Base-by-base conservation (phyloP, 2,113 vertebrate species). In the Pantherophis guttatus region DNA sequence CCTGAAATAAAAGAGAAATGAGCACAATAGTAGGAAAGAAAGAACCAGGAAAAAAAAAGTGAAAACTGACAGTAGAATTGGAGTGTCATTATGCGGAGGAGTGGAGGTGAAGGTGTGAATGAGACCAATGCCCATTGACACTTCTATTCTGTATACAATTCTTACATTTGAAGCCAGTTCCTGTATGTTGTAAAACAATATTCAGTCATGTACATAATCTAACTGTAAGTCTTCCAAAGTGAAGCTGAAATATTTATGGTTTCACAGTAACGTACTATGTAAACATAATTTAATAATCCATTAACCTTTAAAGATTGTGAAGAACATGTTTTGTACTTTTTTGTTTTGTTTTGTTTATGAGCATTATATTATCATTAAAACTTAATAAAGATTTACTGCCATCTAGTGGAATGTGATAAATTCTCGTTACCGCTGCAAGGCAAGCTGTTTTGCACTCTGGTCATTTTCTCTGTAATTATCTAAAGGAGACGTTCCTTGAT, bases 381-480 rank as follows among this genome's bases (percentile, higher is more conserved):
- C 95, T 90, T 92, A 93, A 85, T 95, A 96, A 96, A 94, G 95
- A 26, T 91, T 93, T 97, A 96, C 96, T 97, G 97, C 97, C 97
- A 98, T 96, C 98, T 97, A 95, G 97, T 97, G 98, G 96, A 92
- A 58, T 89, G 53, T 87, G 2, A 39, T 17, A 86, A 52, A 50
- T 86, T 92, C 90, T 57, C 91, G 3, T 55, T 39, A 33, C 5
- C 44, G 26, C 58, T 50, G 29, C 3, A 57, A 58, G 91, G 70
- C 2, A 6, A n/a, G 44, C 39, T 90, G 87, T n/a, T 87, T 13
- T 91, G 89, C n/a, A 44, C 91, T 62, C 91, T 94, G 57, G 75
- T 54, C 55, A 55, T 93, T 94, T 91, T 91, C 53, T 93, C 62
- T 65, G 11, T 94, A 95, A 94, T 95, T 96, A 93, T 95, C 89